These are phyloP conservation scores for Torymus aiolomorphi DNA, from an alignment of 2,888 invertebrate species.

Conservation along the genomic window DNA sequence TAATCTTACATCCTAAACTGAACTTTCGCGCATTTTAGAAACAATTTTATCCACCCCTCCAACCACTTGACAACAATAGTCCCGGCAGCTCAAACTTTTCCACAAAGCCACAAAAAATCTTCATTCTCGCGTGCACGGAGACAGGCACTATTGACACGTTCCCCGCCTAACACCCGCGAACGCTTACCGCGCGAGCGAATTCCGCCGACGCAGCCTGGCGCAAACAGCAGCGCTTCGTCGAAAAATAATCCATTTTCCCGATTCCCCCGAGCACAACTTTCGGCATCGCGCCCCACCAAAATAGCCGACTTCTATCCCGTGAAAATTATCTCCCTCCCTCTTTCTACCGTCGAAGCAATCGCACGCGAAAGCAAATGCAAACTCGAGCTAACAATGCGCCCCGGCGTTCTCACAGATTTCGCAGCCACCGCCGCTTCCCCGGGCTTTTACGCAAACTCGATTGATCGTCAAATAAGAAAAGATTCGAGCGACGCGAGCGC, in stretches of 20 bases:
- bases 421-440: background rate
- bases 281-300: background rate
- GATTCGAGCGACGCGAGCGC: constrained; percentile 12
- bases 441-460: constrained; percentile 44
- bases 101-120: too few relatives aligned
- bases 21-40: too few relatives aligned
- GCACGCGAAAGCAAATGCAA: constrained; percentile 25
- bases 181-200: too few relatives aligned
- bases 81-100: too few relatives aligned
- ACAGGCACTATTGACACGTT: too few relatives aligned
- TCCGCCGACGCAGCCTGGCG: background rate
- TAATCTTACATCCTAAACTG: too few relatives aligned
- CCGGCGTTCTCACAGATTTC: background rate
- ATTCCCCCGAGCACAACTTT: background rate
- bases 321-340: background rate
- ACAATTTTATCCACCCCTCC: too few relatives aligned
- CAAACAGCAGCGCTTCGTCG: background rate
- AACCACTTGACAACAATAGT: too few relatives aligned
- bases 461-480: constrained; percentile 50
- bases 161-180: too few relatives aligned
- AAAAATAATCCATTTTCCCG: constrained; percentile 26
- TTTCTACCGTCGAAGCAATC: constrained; percentile 1
- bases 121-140: too few relatives aligned
- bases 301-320: background rate
- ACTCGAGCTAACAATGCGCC: constrained; percentile 38